Evolutionary conservation across 2,113 vertebrate genomes (phyloP).

Genomic region (Triplophysa tibetana): DNA sequence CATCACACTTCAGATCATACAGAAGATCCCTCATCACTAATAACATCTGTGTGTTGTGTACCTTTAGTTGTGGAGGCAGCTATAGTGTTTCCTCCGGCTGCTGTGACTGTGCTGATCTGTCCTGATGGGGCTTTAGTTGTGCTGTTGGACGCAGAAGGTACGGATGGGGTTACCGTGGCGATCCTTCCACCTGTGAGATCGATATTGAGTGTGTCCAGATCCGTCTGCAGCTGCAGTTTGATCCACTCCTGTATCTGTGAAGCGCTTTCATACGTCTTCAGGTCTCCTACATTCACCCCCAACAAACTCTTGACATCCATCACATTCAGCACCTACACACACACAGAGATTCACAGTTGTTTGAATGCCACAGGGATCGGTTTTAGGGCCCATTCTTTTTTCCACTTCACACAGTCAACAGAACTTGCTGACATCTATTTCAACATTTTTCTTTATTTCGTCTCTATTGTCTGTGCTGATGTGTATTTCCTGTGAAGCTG

Average conservation of each 20-base stretch:
- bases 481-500: too few relatives aligned
- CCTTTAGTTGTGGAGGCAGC: background rate
- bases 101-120: background rate
- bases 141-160: too few relatives aligned
- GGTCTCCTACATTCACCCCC: constrained; percentile 34
- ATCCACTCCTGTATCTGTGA: constrained; percentile 32
- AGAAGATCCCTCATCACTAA: too few relatives aligned
- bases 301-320: constrained; percentile 33
- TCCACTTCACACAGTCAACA: too few relatives aligned
- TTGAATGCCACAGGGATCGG: too few relatives aligned
- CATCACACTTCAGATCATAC: background rate
- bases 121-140: background rate
- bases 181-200: constrained; percentile 37
- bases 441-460: too few relatives aligned
- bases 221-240: constrained; percentile 33
- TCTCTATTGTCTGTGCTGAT: too few relatives aligned
- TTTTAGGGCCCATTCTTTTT: too few relatives aligned
- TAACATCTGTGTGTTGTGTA: background rate
- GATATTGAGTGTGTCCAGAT: constrained; percentile 38
- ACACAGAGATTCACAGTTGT: background rate
- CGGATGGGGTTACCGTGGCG: background rate
- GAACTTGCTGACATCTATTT: too few relatives aligned
- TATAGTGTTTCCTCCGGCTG: background rate
- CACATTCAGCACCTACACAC: constrained; percentile 43
- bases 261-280: constrained; percentile 45